Evolutionary conservation across 1,140 invertebrate species (phyloP), one percentile per base, ranked within the genome.

Genomic region (Theocolax elegans): DNA sequence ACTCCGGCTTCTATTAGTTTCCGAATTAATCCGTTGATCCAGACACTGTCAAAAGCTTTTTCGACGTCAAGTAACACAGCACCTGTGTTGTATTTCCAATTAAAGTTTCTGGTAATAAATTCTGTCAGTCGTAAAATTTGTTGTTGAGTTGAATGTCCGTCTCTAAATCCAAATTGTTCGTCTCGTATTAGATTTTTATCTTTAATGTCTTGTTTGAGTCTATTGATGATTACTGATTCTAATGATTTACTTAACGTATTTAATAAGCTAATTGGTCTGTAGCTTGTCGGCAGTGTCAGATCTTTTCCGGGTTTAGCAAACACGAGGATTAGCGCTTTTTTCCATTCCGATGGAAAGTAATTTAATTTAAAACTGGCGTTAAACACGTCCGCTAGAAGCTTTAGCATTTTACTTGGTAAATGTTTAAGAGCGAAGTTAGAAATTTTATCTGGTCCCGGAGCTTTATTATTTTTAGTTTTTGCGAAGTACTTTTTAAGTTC

Each of bases 61-160:
- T n/a, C n/a, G n/a, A n/a, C n/a, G n/a, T n/a, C n/a, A n/a, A n/a
- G n/a, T n/a, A n/a, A n/a, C n/a, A n/a, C n/a, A n/a, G n/a, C n/a
- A n/a, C n/a, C n/a, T 21, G n/a, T 56, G 53, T 21, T 27, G 21
- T 23, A 3, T 40, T 25, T 29, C 35, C 35, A 23, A 23, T 48
- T 31, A 29, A 44, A 48, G 21, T 58, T 44, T 56, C 12, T 13
- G 2, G 63, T 35, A 13, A 46, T 66, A 15, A 48, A 12, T 19
- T 64, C 60, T 6, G 60, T 64, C 3, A 64, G 21, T 31, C 60
- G 27, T 17, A 64, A n/a, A n/a, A 64, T 29, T 64, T 64, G 60
- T 3, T 64, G 60, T 29, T 48, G 42, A 3, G 48, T 67, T 7
- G 51, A 54, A n/a, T 54, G 27, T 29, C 29, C 51, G 15, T 19